Evolutionary conservation across 2,888 invertebrate species (phyloP).

Genomic region (Lutraria lutraria): DNA sequence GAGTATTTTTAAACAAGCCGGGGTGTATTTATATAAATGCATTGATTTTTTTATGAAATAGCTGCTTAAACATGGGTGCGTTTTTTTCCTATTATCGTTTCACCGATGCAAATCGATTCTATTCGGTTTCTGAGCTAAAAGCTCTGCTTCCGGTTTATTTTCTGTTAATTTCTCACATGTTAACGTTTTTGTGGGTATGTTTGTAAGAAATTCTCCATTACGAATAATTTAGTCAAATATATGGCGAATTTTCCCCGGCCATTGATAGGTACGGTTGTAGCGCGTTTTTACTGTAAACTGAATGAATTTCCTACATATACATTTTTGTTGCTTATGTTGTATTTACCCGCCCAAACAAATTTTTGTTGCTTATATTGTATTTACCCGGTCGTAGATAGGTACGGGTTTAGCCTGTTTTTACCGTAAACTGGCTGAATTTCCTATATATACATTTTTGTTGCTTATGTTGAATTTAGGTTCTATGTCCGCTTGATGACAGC

Average conservation of each 20-base stretch:
- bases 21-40: too few relatives aligned
- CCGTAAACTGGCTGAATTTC: neutral
- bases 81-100: too few relatives aligned
- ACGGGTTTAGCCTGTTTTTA: neutral
- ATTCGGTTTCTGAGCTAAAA: too few relatives aligned
- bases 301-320: neutral
- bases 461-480: slow-evolving; percentile 44
- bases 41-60: too few relatives aligned
- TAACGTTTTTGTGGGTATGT: neutral
- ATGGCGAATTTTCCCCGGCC: neutral
- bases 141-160: neutral
- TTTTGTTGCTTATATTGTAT: too few relatives aligned
- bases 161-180: neutral
- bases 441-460: neutral
- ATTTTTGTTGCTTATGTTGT: slow-evolving; percentile 16
- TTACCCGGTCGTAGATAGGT: neutral
- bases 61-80: too few relatives aligned
- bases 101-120: too few relatives aligned
- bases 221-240: neutral
- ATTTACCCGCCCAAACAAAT: too few relatives aligned
- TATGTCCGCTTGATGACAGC: slow-evolving; percentile 54
- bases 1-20: too few relatives aligned
- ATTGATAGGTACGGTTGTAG: neutral
- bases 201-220: too few relatives aligned
- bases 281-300: neutral